A percentile compares a stretch with the other conserved stretches of the same genome.
Conservation (phyloP, 2,797 vertebrate species). For the Chaetodon trifasciatus region DNA sequence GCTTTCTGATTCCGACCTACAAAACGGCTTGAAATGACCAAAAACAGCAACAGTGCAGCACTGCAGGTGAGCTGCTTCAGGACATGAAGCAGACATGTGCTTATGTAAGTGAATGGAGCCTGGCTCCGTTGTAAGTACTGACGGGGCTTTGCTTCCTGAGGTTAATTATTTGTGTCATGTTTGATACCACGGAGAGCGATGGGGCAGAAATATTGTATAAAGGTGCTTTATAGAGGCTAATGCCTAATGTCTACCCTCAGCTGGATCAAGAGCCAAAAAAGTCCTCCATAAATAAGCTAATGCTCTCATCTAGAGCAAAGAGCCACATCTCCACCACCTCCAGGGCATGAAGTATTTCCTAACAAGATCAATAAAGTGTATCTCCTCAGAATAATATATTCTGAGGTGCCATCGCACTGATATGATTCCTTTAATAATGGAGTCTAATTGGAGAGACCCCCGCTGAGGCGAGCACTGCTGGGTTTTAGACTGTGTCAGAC, state of each 20-base stretch:
- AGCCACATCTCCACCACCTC: not conserved
- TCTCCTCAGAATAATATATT: slow-evolving; percentile 19
- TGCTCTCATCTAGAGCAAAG: slow-evolving; percentile 10
- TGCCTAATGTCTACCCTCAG: not conserved
- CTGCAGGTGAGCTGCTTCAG: not conserved
- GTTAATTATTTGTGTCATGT: not conserved
- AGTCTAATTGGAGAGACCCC: slow-evolving; percentile 25
- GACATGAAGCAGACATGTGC: not conserved
- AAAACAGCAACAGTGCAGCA: not conserved
- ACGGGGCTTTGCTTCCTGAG: not conserved
- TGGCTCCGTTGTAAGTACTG: not conserved
- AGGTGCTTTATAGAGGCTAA: not conserved
- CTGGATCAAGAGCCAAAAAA: slow-evolving; percentile 9
- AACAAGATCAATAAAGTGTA: slow-evolving; percentile 22
- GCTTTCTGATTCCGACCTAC: too few relatives aligned
- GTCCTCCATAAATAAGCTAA: slow-evolving; percentile 8
- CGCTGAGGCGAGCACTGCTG: slow-evolving; percentile 6
- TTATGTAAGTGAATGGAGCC: not conserved
- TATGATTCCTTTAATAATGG: slow-evolving; percentile 16
- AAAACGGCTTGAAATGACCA: too few relatives aligned
- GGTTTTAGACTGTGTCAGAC: slow-evolving; percentile 11
- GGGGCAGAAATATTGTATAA: not conserved
- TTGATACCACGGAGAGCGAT: not conserved
- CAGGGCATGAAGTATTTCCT: slow-evolving; percentile 13
- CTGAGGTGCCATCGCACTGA: slow-evolving; percentile 5